Evolutionary conservation across 2,113 vertebrate species (phyloP).

Genomic region (Circaetus gallicus): DNA sequence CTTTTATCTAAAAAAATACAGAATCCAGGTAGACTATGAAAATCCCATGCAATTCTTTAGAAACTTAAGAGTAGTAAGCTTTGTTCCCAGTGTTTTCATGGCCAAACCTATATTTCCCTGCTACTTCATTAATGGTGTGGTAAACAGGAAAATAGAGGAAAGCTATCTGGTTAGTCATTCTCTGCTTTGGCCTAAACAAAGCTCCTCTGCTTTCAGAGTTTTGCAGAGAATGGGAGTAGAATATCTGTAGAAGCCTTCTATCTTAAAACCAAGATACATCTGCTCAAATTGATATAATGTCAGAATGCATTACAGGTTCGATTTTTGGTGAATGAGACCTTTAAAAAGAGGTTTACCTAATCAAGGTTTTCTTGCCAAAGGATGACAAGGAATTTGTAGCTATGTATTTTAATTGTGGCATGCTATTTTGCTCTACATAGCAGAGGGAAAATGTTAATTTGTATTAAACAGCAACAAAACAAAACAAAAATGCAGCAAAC

Average conservation of each 20-base stretch:
- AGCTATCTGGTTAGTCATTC: background rate
- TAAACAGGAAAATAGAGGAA: background rate
- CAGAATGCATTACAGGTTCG: background rate
- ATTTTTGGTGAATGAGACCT: background rate
- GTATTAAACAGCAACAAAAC: background rate
- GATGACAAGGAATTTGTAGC: background rate
- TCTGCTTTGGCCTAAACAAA: background rate
- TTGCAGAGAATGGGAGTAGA: background rate
- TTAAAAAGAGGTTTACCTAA: background rate
- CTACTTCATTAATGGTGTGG: background rate
- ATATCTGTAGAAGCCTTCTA: background rate
- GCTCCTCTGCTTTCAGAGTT: background rate
- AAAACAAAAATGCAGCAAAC: background rate
- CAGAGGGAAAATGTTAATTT: background rate
- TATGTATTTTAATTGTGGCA: background rate
- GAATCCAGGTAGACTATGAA: background rate
- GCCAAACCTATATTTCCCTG: background rate
- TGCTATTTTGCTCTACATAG: background rate
- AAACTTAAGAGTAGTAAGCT: background rate
- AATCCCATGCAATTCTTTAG: background rate
- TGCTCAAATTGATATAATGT: background rate
- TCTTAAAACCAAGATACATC: background rate
- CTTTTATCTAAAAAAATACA: background rate
- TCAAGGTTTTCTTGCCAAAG: background rate
- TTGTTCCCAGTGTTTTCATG: background rate